Evolutionary conservation across 2,113 vertebrate genomes (phyloP).

Genomic region (Shinisaurus crocodilurus): DNA sequence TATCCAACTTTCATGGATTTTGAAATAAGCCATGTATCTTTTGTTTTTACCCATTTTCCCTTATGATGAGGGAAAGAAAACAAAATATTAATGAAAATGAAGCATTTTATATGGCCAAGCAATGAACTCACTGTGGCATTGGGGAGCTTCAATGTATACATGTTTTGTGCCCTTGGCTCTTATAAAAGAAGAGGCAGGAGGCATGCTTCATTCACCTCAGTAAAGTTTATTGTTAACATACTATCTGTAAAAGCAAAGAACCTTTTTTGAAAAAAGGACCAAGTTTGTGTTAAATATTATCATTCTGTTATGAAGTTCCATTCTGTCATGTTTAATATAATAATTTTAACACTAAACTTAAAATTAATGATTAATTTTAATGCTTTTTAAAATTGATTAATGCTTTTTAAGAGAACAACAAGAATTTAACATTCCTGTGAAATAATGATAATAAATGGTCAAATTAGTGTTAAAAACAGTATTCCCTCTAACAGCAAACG

Average conservation of each 20-base stretch:
- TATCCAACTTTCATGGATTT: slow-evolving; percentile 85
- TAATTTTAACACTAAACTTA: not conserved
- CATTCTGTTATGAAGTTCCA: slow-evolving; percentile 58
- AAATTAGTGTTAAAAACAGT: not conserved
- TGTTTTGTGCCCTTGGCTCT: slow-evolving; percentile 47
- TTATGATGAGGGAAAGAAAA: slow-evolving; percentile 61
- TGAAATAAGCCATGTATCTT: slow-evolving; percentile 77
- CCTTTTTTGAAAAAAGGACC: too few species aligned
- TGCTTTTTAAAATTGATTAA: too few species aligned
- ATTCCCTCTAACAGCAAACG: not conserved
- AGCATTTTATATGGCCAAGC: slow-evolving; percentile 64
- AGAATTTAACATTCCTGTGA: not conserved
- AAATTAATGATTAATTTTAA: too few species aligned
- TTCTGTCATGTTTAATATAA: slow-evolving; percentile 53
- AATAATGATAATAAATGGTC: not conserved
- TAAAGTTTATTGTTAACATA: slow-evolving; percentile 42
- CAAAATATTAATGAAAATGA: slow-evolving; percentile 68
- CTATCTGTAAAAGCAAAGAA: slow-evolving; percentile 45
- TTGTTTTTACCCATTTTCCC: slow-evolving; percentile 53
- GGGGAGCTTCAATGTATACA: slow-evolving; percentile 62
- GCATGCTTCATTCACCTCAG: slow-evolving; percentile 50
- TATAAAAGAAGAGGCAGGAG: slow-evolving; percentile 45
- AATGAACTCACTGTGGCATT: slow-evolving; percentile 54
- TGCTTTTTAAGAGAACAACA: not conserved
- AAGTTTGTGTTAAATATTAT: slow-evolving; percentile 67